Base-by-base conservation (phyloP, 2,797 vertebrate genomes). In the Periparus ater region DNA sequence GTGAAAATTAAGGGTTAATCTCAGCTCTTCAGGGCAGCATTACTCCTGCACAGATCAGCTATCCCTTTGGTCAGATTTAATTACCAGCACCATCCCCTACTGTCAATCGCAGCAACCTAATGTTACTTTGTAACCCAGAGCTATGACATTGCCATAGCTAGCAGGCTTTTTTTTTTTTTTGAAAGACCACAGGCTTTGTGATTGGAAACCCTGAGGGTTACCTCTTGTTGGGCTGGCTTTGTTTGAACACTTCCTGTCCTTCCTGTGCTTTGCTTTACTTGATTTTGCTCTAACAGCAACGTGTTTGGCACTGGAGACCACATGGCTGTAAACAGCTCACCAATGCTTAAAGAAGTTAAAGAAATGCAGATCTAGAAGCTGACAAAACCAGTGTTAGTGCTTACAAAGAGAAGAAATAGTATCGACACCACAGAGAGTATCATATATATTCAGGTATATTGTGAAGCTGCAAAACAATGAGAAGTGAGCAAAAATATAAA, bases 141-240 rank as follows among this genome's bases (percentile, higher is more conserved):
- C 36, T 72, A 17, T 6, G 22, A 9, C 23, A 30, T 2, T 47
- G 7, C 11, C 36, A 11, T 11, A 71, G n/a, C 21, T 79, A 83
- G 14, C 13, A 72, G 29, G 6, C 13, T 58, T 58, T 62, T n/a
- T 47, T 58, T 62, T n/a, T 47, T 61, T 50, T 70, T 70, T 65
- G 25, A 44, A 76, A 76, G 50, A 60, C 18, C n/a, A 48, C 25
- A 27, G 19, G 10, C 11, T 55, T 85, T 25, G 2, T 7, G 51
- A 70, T n/a, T 85, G 38, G 45, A 67, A 72, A 27, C 8, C 22
- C 36, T 40, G 19, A 27, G 20, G 23, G 8, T 34, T 29, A 40
- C 0, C 0, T 14, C 9, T 27, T 58, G 10, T n/a, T 70, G 50
- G 8, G 21, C 13, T 57, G 55, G 29, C 30, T 83, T 53, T n/a